Evolutionary conservation across 2,888 invertebrate species (phyloP).

Genomic region (Halocaridina rubra): DNA sequence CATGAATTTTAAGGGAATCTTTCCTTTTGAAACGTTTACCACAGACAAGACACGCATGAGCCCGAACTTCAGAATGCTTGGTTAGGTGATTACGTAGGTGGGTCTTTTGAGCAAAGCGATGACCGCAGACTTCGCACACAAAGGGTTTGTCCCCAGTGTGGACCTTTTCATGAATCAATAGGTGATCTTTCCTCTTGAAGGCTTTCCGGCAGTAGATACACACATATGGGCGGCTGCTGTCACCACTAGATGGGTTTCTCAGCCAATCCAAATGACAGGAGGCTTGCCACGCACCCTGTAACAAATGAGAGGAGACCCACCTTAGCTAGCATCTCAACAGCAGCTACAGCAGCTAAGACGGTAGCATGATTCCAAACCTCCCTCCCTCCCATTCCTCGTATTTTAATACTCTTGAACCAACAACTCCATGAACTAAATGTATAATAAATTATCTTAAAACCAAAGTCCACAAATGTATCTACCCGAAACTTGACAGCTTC

Average conservation of each 20-base stretch:
- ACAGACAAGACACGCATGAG: slow-evolving; percentile 48
- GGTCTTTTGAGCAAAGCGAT: slow-evolving; percentile 57
- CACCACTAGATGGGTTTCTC: slow-evolving; percentile 49
- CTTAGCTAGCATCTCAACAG: slow-evolving; percentile 54
- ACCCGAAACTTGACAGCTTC: no score
- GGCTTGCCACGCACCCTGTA: slow-evolving; percentile 54
- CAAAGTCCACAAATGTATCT: no score
- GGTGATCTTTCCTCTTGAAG: slow-evolving; percentile 61
- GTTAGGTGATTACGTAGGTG: slow-evolving; percentile 60
- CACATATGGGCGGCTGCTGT: slow-evolving; percentile 50
- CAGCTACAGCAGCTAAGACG: slow-evolving; percentile 33
- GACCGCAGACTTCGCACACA: slow-evolving; percentile 54
- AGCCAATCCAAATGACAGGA: slow-evolving; percentile 50
- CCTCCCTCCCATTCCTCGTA: slow-evolving; percentile 10
- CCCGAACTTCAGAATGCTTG: slow-evolving; percentile 57
- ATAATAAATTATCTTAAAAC: no score
- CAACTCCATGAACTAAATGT: no score
- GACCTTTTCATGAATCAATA: slow-evolving; percentile 57
- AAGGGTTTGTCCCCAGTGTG: slow-evolving; percentile 63
- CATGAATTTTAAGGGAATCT: slow-evolving; percentile 51
- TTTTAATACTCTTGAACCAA: no score
- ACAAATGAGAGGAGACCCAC: slow-evolving; percentile 57
- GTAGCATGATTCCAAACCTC: slow-evolving; percentile 34
- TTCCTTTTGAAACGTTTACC: slow-evolving; percentile 55
- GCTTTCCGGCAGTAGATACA: slow-evolving; percentile 57